Percentiles rank a stretch among this genome's conserved stretches.
phyloP scores from a whole-genome alignment of 2,113 vertebrate genomes.

The Paramisgurnus dabryanus region DNA sequence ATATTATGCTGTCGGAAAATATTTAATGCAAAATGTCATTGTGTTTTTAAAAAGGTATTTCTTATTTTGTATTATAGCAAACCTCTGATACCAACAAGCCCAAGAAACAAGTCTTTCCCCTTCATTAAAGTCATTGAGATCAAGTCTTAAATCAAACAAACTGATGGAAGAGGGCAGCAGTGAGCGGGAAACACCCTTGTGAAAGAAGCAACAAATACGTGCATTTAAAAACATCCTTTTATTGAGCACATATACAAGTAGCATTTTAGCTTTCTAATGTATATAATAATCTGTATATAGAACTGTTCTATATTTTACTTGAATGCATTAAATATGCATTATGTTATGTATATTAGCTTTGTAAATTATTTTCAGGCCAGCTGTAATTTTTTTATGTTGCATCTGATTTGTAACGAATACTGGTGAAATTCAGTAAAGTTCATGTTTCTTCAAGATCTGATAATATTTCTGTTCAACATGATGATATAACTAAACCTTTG shows the following conservation, averaged over 20 bases:
- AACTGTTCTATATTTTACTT: neutral
- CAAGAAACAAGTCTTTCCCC: slow-evolving; percentile 77
- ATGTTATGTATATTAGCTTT: neutral
- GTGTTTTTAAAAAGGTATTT: neutral
- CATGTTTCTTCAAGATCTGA: neutral
- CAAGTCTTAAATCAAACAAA: slow-evolving; percentile 61
- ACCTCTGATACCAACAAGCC: slow-evolving; percentile 67
- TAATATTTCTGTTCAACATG: neutral
- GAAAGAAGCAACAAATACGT: neutral
- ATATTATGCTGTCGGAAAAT: neutral
- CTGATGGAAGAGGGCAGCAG: slow-evolving; percentile 42
- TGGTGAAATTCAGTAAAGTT: neutral
- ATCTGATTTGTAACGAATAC: neutral
- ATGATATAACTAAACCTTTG: neutral
- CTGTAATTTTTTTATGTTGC: too few species aligned
- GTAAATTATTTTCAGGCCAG: neutral
- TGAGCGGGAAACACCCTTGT: slow-evolving; percentile 28
- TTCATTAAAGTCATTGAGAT: slow-evolving; percentile 89
- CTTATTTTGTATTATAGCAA: slow-evolving; percentile 68
- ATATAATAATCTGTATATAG: neutral
- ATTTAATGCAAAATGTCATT: neutral
- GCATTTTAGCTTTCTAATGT: neutral
- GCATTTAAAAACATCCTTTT: neutral
- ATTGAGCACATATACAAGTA: neutral
- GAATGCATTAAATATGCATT: too few species aligned